Evolutionary conservation across 2,797 vertebrate genomes (phyloP), one percentile per base, ranked within the genome.

Genomic region (Siniperca obscura): DNA sequence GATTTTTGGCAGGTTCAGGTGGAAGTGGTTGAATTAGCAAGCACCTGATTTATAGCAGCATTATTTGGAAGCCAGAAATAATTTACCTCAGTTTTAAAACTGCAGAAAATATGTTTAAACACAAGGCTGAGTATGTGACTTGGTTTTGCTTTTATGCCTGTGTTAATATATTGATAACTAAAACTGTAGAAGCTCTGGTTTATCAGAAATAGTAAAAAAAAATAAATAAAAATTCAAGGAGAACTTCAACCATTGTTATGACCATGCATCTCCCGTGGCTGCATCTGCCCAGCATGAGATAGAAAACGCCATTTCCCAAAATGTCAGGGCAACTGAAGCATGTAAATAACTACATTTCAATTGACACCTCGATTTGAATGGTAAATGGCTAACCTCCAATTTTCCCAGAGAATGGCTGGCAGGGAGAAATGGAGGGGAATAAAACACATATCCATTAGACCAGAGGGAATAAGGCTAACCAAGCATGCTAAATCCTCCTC

Each of bases 301-400:
- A 84, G 73, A 91, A 87, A 87, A 84, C 77, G 84, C 82, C 17
- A 87, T 91, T 92, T 83, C 48, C 69, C 60, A 80, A 90, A 93
- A 93, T 93, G 90, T 86, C 91, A 89, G 81, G 79, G 75, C 80
- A 92, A 88, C 88, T 90, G 91, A 93, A 83, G 91, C 90, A 87
- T 93, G 91, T 92, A 92, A 94, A 94, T 93, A 93, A 92, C 85
- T 84, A 89, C 87, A 89, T 91, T 94, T 93, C 89, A 84, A 91
- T 91, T 91, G 92, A 92, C 91, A 86, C 86, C 74, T 92, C 78
- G 61, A 93, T 95, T 93, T 94, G 84, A 95, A 93, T 92, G 78
- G 87, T 86, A 88, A 93, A 92, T 88, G 82, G 78, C 83, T 87
- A 85, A 90, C 92, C 87, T 94, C 90, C 80, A 82, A 36, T 83